Evolutionary conservation across 2,888 invertebrate species (phyloP), one percentile per base, ranked within the genome.

Genomic region (Diaphora mendica): DNA sequence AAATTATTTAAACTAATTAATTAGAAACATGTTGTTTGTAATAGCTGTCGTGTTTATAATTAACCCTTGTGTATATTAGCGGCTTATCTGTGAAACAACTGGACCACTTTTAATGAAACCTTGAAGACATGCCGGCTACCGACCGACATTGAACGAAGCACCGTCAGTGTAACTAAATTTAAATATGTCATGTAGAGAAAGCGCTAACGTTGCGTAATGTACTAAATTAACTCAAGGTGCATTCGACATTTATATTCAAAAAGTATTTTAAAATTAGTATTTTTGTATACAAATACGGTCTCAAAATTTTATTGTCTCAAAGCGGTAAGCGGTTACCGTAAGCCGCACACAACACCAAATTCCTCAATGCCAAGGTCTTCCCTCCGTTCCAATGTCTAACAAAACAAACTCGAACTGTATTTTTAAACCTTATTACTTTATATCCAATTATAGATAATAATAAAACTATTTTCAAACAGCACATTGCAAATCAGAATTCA

Each of bases 61-160:
- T 76, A 78, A 78, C 66, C 75, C 71, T 42, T 68, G 65, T 78
- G 77, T 79, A 82, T 80, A 79, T 79, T 83, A 81, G 74, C 66
- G 44, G 51, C 72, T 79, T 77, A 82, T 82, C 79, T 79, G 68
- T 62, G 65, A 79, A 77, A 83, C 81, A 79, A 78, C 77, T 77
- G 76, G 78, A 78, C 77, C 72, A 77, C 74, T 80, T 76, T 79
- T 74, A 78, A 77, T 74, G 75, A 74, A 82, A 81, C 82, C 83
- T 84, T 84, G 83, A 30, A 77, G 77, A 77, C 80, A 73, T 59
- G 44, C 66, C 70, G 75, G 77, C 77, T 77, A 69, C 72, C 79
- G 75, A 78, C 76, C 81, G 78, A 73, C 82, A 77, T 79, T 83
- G 83, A 79, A 75, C 75, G 73, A 76, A 77, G 72, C 77, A 33